Evolutionary conservation across 2,113 vertebrate genomes (phyloP), one percentile per base, ranked within the genome.

Genomic region (Epinephelus lanceolatus): DNA sequence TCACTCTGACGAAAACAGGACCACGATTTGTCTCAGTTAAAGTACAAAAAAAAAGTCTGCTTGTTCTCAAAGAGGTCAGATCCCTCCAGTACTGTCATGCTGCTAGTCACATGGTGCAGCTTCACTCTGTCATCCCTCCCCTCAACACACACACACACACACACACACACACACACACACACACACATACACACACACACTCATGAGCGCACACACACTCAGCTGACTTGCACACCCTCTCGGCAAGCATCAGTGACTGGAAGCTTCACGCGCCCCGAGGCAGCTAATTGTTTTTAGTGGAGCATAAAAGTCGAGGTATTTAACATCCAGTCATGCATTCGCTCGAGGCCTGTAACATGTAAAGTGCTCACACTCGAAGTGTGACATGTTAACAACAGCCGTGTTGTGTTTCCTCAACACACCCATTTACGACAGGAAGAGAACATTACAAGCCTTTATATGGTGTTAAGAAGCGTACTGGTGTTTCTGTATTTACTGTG

Each of bases 91-190:
- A 42, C 55, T 62, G 59, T 93, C 93, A 90, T 82, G 90, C 90
- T 83, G 69, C 2, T 8, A 62, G 77, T 94, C 94, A 94, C 91
- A 90, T 91, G 91, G 47, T 81, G 56, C 78, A 17, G 55, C 61
- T 40, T 76, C 55, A 11, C 63, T 61, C 56, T 65, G 55, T 19
- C 56, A 68, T 59, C 71, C 53, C 6, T 42, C 23, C 52, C 25
- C 67, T 62, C 63, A 15, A 14, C 73, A 67, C 71, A 60, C 78
- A 73, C 60, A 45, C 53, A 49, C 23, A 21, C 72, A 25, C 66
- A 45, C 73, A 66, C 70, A 61, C 77, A 19, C 71, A 30, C 21
- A 23, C 40, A 67, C 23, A 15, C 69, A 69, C 83, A n/a, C n/a
- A n/a, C n/a, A n/a, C n/a, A n/a, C n/a, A n/a, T n/a, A 21, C 72